Percentiles rank a stretch among this genome's conserved stretches.
Conservation (phyloP, 2,888 invertebrate species). For the Lithophane leautieri region DNA sequence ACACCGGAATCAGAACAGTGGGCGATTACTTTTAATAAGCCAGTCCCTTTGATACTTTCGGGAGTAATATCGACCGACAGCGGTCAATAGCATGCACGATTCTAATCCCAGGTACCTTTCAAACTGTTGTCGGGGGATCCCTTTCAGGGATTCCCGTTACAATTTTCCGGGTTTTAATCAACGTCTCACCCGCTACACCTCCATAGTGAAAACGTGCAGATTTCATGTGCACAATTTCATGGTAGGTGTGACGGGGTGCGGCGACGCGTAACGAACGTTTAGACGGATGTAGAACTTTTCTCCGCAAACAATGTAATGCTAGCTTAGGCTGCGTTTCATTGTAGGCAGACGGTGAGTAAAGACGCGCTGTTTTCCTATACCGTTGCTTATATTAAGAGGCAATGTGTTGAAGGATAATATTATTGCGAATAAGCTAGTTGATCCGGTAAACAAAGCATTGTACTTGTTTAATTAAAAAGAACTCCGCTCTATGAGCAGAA, state of each 20-base stretch:
- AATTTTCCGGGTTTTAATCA: constrained; percentile 45
- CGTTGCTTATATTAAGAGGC: constrained; percentile 32
- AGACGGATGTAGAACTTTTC: constrained; percentile 59
- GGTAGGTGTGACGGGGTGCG: constrained; percentile 52
- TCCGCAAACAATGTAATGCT: constrained; percentile 48
- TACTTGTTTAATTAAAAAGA: neutral
- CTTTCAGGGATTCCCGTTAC: constrained; percentile 19
- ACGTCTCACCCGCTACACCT: constrained; percentile 16
- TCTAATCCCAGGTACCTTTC: constrained; percentile 33
- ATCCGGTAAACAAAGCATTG: constrained; percentile 15
- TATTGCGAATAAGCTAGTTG: constrained; percentile 6
- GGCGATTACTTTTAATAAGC: constrained; percentile 23
- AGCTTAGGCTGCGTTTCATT: constrained; percentile 32
- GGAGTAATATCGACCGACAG: constrained; percentile 21
- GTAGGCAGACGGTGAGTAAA: constrained; percentile 23
- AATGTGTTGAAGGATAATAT: constrained; percentile 16
- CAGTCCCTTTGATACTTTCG: constrained; percentile 19
- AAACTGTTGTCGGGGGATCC: constrained; percentile 24
- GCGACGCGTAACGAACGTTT: constrained; percentile 58
- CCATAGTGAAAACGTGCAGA: constrained; percentile 44
- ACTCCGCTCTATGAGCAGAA: constrained; percentile 1
- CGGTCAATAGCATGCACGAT: constrained; percentile 19
- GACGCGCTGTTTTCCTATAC: constrained; percentile 18
- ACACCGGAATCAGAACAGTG: constrained; percentile 24
- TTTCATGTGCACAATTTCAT: constrained; percentile 61